Evolutionary conservation across 35 echinoderm and acorn worm species (phyloP), one percentile per base, ranked within the genome.

Genomic region (Hemicentrotus pulcherrimus): DNA sequence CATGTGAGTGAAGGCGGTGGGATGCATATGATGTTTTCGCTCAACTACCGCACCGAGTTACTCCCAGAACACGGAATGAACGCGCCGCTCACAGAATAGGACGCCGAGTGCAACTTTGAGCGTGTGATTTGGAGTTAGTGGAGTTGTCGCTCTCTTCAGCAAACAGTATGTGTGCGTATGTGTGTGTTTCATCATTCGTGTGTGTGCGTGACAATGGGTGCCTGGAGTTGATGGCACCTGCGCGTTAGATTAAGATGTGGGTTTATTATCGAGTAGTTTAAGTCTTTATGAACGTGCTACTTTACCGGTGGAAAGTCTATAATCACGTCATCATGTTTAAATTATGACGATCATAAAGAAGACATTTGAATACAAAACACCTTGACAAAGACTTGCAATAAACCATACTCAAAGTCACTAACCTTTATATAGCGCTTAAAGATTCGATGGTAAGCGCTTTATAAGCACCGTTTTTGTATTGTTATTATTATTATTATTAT

Each of bases 81-180:
- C 65, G 4, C 19, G 22, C 65, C 65, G 19, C 24, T 78, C 2
- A 78, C 19, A 18, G 65, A 78, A 22, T 22, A 78, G 65, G 65
- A 78, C 28, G 65, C 65, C 65, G 65, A 78, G 65, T 78, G 65
- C 65, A n/a, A 78, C 65, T 78, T 78, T 78, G 65, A 78, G 65
- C 6, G 65, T 78, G 28, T 78, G 65, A 78, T 6, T 18, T 7
- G 4, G 22, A 78, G 65, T 78, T 22, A 78, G 65, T 78, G 65
- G 19, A 1, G 28, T 22, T 8, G 65, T 22, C 19, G 19, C 22
- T 78, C 65, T 32, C 9, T 32, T 90, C 12, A 10, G 8, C 86
- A 86, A 31, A 55, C 50, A 28, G 65, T 18, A 28, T 41, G 31
- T 90, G 88, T 90, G 88, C 32, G 31, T 90, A 31, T 32, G 2